Evolutionary conservation across 2,888 invertebrate species (phyloP).

Genomic region (Eristalinus sepulchralis): DNA sequence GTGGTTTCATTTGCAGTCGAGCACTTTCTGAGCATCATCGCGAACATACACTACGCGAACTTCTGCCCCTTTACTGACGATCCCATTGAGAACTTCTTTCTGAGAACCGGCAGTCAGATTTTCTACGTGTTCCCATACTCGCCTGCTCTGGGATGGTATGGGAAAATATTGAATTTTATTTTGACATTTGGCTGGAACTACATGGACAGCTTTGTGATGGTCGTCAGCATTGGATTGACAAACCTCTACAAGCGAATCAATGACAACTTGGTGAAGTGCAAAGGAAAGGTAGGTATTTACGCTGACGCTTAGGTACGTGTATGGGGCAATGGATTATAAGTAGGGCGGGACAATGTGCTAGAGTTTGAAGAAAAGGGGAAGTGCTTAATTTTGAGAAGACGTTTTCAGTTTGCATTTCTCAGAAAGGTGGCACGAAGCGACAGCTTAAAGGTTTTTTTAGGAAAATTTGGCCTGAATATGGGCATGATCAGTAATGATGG

Average conservation of each 20-base stretch:
- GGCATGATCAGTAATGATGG: no score
- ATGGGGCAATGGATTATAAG: no score
- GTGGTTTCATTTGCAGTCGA: slow-evolving; percentile 74
- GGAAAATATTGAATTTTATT: slow-evolving; percentile 82
- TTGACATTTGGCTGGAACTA: slow-evolving; percentile 88
- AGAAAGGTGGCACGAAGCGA: no score
- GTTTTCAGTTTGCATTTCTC: no score
- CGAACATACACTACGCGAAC: slow-evolving; percentile 75
- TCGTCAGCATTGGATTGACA: slow-evolving; percentile 86
- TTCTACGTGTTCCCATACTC: slow-evolving; percentile 76
- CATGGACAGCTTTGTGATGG: slow-evolving; percentile 87
- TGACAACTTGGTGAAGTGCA: slow-evolving; percentile 80
- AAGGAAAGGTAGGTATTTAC: slow-evolving; percentile 81
- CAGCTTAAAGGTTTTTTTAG: no score
- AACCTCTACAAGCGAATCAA: slow-evolving; percentile 86
- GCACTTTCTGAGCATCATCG: slow-evolving; percentile 77
- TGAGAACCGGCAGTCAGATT: slow-evolving; percentile 74
- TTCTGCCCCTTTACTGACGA: slow-evolving; percentile 76
- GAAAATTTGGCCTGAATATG: no score
- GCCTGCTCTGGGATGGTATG: slow-evolving; percentile 74
- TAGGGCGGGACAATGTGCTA: no score
- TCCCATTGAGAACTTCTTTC: slow-evolving; percentile 77
- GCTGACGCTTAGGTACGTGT: neutral
- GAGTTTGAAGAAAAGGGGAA: no score
- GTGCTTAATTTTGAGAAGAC: no score